These are phyloP conservation scores for Dendrophyllia cribrosa DNA, from an alignment of 64 coral and sea anemone species.

Conservation along the genomic window DNA sequence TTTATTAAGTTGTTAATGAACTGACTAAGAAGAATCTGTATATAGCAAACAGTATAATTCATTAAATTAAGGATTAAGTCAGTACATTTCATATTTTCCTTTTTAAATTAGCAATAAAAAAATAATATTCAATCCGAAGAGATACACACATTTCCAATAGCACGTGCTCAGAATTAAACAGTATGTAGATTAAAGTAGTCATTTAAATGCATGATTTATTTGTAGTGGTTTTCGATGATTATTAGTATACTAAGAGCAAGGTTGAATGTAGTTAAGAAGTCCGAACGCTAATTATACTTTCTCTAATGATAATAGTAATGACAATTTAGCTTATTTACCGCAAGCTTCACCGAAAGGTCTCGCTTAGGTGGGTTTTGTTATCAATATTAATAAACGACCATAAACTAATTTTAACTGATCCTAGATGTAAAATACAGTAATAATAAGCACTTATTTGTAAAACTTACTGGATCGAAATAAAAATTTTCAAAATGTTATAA, in stretches of 20 bases:
- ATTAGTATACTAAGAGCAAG: not conserved
- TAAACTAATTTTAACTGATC: not conserved
- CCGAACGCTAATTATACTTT: conserved; percentile 7
- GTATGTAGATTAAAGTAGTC: not conserved
- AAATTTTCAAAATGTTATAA: not conserved
- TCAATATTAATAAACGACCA: not conserved
- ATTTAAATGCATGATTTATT: conserved; percentile 4
- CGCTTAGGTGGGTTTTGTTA: not conserved
- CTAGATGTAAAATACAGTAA: not conserved
- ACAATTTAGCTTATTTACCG: conserved; percentile 22
- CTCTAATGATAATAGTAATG: not conserved
- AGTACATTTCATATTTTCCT: not conserved
- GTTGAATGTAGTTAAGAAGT: not conserved
- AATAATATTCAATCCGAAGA: not conserved
- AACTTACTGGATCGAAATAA: conserved; percentile 21
- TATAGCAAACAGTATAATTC: not conserved
- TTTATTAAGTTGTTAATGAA: not conserved
- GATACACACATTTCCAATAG: not conserved
- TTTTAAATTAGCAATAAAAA: not conserved
- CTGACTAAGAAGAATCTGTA: not conserved
- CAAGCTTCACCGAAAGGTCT: not conserved
- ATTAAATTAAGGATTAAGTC: not conserved
- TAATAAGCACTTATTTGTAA: conserved; percentile 34
- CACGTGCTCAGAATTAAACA: not conserved
- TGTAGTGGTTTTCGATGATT: not conserved